Base-by-base conservation (phyloP, 2,797 vertebrate genomes). In the Eupleurogrammus muticus region DNA sequence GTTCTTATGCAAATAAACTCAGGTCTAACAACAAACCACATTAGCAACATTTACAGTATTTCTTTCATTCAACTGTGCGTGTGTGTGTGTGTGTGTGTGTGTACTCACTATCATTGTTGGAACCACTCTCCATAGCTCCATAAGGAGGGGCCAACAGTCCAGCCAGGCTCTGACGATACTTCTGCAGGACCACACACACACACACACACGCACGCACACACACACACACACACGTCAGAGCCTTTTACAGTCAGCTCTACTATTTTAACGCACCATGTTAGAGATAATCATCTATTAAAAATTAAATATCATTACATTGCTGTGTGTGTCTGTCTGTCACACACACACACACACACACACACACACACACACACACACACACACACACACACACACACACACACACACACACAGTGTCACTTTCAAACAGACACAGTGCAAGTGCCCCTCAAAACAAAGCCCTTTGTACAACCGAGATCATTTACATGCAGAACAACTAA, bases 71-170 rank as follows among this genome's bases (percentile, higher is more conserved):
- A 2, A 19, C 11, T 42, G 21, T 47, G n/a, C 55, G 17, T 21
- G 47, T 44, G 35, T 19, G 49, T 66, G 19, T 70, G n/a, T 58
- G 17, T 21, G 47, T 44, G 35, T 19, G 49, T 66, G 19, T 70
- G 11, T 56, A 95, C 97, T 96, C 91, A 98, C 97, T 94, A 91
- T 98, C 97, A 93, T 96, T 97, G 93, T 95, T 96, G 82, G 97
- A 96, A 87, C 95, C 93, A 57, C 96, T 97, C 95, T 98, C 97
- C 96, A 98, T 98, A 84, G 96, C 96, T 93, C 97, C 97, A 94
- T 98, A 98, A 79, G 97, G 97, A 93, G 97, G 97, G 86, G 96
- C 97, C 91, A 98, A 92, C 73, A 98, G 95, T 89, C 95, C 96
- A 88, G 97, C 97, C 94, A 98, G 95, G 81, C 96, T 97, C 80